Conservation (phyloP, 2,888 invertebrate genomes). For the Auanema sp. region DNA sequence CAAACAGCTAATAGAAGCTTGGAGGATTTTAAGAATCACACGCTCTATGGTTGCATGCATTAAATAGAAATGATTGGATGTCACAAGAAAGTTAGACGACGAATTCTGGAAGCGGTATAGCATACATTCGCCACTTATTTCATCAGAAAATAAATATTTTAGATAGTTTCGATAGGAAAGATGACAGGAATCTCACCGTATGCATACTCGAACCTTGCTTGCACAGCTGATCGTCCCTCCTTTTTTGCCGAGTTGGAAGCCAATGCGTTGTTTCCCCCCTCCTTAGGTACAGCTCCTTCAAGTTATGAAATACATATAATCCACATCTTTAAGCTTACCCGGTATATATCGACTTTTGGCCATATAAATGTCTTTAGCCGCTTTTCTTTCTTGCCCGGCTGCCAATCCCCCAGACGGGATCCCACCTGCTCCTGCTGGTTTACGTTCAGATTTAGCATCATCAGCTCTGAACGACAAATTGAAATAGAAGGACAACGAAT, state of each 20-base stretch:
- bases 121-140: too few relatives aligned
- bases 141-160: background rate
- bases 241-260: constrained; percentile 25
- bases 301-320: background rate
- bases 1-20: too few relatives aligned
- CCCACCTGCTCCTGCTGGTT: background rate
- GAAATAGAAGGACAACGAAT: too few relatives aligned
- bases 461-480: constrained; percentile 22
- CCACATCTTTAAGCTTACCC: constrained; percentile 66
- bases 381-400: constrained; percentile 3
- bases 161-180: background rate
- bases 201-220: constrained; percentile 63
- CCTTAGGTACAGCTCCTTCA: constrained; percentile 38
- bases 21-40: too few relatives aligned
- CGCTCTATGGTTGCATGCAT: too few relatives aligned
- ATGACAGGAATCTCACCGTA: constrained; percentile 50
- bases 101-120: too few relatives aligned
- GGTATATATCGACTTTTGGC: constrained; percentile 80
- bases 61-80: too few relatives aligned
- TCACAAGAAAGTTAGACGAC: too few relatives aligned
- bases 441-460: constrained; percentile 7
- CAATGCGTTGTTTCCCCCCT: constrained; percentile 29
- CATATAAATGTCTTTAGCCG: constrained; percentile 78
- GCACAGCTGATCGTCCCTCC: constrained; percentile 52
- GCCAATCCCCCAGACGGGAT: background rate